Evolutionary conservation across 2,113 vertebrate genomes (phyloP).

Genomic region (Archilochus colubris): DNA sequence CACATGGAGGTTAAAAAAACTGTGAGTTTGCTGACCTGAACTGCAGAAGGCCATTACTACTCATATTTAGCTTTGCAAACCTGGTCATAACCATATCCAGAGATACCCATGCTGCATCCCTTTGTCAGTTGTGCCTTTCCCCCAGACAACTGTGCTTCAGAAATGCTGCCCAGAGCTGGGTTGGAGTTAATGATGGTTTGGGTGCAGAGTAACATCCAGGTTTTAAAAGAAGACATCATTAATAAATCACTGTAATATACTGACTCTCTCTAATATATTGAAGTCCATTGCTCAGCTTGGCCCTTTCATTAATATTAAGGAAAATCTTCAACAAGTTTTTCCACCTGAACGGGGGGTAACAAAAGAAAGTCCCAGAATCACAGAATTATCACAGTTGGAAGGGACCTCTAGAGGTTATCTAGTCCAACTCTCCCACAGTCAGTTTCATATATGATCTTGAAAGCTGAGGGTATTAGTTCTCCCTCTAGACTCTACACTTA

Average conservation of each 20-base stretch:
- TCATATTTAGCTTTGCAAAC: neutral
- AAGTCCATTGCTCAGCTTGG: neutral
- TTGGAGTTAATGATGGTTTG: neutral
- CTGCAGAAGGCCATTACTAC: neutral
- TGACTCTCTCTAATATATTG: neutral
- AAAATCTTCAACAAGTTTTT: neutral
- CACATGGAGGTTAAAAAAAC: neutral
- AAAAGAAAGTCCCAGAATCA: neutral
- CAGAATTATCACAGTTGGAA: too few relatives aligned
- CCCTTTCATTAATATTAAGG: neutral
- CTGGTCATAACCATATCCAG: neutral
- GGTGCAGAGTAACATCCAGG: neutral
- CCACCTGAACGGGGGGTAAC: neutral
- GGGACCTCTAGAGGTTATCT: too few relatives aligned
- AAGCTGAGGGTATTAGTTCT: neutral
- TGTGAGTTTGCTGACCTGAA: neutral
- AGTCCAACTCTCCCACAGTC: too few relatives aligned
- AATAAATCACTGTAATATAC: neutral
- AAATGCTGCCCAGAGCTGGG: neutral
- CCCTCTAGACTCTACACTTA: neutral
- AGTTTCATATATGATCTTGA: accelerated
- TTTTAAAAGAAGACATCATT: neutral
- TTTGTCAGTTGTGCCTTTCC: neutral
- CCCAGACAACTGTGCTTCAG: neutral
- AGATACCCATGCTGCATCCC: neutral